Percentiles rank a stretch among this genome's conserved stretches.
Conservation (phyloP, 2,797 vertebrate species). For the Capromys pilorides region DNA sequence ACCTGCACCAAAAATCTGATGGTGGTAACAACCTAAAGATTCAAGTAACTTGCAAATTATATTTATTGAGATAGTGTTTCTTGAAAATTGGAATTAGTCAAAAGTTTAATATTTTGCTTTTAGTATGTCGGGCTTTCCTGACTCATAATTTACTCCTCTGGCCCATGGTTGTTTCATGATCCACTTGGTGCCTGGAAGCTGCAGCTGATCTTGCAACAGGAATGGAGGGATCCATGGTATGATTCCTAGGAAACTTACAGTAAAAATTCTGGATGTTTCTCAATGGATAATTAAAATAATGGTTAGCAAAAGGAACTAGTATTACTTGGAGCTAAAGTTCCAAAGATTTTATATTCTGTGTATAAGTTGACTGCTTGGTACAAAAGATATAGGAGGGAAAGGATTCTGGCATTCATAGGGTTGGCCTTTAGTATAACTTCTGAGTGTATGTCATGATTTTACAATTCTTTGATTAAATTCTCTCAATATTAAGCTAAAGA, state of each 20-base stretch:
- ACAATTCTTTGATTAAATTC: not conserved
- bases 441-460: not conserved
- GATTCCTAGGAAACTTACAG: not conserved
- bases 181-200: not conserved
- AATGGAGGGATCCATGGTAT: not conserved
- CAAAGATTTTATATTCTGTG: not conserved
- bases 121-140: slow-evolving; percentile 3
- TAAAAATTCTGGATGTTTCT: not conserved
- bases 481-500: not conserved
- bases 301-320: not conserved
- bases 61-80: slow-evolving; percentile 18
- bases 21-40: slow-evolving; percentile 18
- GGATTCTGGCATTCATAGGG: not conserved
- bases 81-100: slow-evolving; percentile 53
- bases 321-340: not conserved
- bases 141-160: not conserved
- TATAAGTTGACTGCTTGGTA: not conserved
- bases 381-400: not conserved
- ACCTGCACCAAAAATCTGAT: slow-evolving; percentile 2
- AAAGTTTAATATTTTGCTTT: slow-evolving; percentile 40
- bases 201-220: not conserved
- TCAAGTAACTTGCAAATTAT: not conserved
- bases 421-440: not conserved
- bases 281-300: not conserved
- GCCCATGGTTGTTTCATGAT: not conserved